These are phyloP conservation scores for Orbicella faveolata DNA, from an alignment of 64 coral and sea anemone genomes.

Conservation along the genomic window DNA sequence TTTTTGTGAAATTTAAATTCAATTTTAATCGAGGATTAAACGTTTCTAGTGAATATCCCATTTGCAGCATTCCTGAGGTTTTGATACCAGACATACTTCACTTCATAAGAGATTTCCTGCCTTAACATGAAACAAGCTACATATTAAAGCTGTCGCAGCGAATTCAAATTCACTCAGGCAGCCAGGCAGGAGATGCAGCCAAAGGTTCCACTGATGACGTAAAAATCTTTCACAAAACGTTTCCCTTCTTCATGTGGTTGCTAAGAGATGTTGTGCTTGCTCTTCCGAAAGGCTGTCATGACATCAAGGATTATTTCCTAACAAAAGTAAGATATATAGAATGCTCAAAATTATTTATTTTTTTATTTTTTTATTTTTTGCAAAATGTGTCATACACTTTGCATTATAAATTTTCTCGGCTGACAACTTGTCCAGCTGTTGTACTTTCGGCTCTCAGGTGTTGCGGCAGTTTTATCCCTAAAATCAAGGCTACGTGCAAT, in stretches of 20 bases:
- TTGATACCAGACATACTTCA: too few species aligned
- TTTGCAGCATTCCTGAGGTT: too few species aligned
- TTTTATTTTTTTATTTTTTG: background rate
- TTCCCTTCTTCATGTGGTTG: conserved; percentile 71
- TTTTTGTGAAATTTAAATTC: too few species aligned
- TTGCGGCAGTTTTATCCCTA: too few species aligned
- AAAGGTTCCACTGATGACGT: conserved; percentile 6
- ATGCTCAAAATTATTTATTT: background rate
- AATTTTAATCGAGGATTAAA: too few species aligned
- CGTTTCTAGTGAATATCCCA: too few species aligned
- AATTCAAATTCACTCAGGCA: conserved; percentile 46
- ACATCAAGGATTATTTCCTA: conserved; percentile 67
- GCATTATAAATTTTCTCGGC: background rate
- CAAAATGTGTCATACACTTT: background rate
- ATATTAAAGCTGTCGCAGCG: conserved; percentile 63
- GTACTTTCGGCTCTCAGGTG: too few species aligned
- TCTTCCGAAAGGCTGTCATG: conserved; percentile 38
- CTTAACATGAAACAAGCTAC: conserved; percentile 28
- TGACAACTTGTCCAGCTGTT: background rate
- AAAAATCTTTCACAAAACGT: conserved; percentile 39
- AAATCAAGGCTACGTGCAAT: too few species aligned
- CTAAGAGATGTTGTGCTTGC: conserved; percentile 58
- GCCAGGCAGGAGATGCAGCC: background rate
- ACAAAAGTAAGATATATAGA: conserved; percentile 18
- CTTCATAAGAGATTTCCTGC: too few species aligned